Percentiles rank a stretch among this genome's conserved stretches.
phyloP scores from a whole-genome alignment of 2,113 vertebrate species.

The Stigmatopora argus region DNA sequence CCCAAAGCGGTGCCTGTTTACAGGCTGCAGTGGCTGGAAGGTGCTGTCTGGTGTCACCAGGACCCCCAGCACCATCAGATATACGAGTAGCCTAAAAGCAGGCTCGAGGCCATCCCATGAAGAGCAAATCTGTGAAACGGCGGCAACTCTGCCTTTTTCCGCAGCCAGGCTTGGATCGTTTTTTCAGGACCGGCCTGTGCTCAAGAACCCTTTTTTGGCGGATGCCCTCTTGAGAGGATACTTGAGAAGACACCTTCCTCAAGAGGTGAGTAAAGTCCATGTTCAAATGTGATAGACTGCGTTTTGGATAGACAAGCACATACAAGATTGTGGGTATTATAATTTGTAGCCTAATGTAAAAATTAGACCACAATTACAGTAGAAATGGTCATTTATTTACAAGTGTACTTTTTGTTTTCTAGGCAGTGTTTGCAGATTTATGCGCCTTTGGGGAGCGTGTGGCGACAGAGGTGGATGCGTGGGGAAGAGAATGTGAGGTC shows the following conservation, averaged over 20 bases:
- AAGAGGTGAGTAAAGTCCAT: conserved; percentile 56
- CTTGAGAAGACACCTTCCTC: conserved; percentile 65
- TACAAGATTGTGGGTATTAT: too few relatives aligned
- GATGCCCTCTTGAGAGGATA: conserved; percentile 73
- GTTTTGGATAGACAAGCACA: too few relatives aligned
- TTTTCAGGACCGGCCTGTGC: conserved; percentile 63
- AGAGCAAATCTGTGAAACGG: conserved; percentile 25
- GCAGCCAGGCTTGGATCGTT: conserved; percentile 55
- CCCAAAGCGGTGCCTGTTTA: conserved; percentile 1
- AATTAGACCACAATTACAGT: not conserved
- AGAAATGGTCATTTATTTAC: not conserved
- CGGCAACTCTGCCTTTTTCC: conserved; percentile 28
- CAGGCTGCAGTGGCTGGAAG: conserved; percentile 13
- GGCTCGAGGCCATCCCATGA: conserved; percentile 23
- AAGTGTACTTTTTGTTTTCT: conserved; percentile 14
- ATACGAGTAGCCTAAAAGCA: conserved; percentile 16
- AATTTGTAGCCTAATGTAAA: too few relatives aligned
- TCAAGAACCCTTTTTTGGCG: conserved; percentile 70
- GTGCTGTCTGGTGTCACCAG: conserved; percentile 1
- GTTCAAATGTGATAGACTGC: too few relatives aligned
- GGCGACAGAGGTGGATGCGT: conserved; percentile 53
- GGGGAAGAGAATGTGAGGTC: conserved; percentile 74
- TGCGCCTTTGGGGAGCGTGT: conserved; percentile 71
- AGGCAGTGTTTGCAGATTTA: conserved; percentile 65
- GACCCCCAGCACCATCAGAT: conserved; percentile 19